A percentile compares a stretch with the other conserved stretches of the same genome.
These are phyloP conservation scores for Rhagium mordax DNA, from an alignment of 2,888 invertebrate genomes.

Conservation along the genomic window DNA sequence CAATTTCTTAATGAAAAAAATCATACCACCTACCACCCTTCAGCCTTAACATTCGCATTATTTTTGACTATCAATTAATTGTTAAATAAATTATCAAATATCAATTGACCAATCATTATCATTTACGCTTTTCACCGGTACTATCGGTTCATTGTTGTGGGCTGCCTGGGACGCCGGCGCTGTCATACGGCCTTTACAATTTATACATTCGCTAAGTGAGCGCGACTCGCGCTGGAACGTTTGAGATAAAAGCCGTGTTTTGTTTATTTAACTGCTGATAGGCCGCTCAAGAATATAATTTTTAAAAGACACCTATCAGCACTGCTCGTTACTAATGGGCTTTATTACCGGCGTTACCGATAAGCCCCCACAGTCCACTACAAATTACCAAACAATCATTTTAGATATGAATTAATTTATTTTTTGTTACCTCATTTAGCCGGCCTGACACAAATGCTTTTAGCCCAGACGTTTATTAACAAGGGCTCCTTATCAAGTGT, in stretches of 20 bases:
- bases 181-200: constrained; percentile 52
- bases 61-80: no score
- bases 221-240: constrained; percentile 64
- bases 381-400: constrained; percentile 54
- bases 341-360: constrained; percentile 49
- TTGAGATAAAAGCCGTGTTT: constrained; percentile 67
- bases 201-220: constrained; percentile 67
- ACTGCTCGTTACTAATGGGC: constrained; percentile 55
- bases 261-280: constrained; percentile 64
- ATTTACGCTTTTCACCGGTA: constrained; percentile 38
- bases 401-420: constrained; percentile 52
- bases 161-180: constrained; percentile 34
- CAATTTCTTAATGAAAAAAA: no score
- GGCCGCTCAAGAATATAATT: constrained; percentile 58
- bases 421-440: constrained; percentile 24
- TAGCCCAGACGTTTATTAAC: neutral
- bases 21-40: no score
- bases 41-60: no score
- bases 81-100: no score
- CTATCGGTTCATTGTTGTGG: constrained; percentile 35
- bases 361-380: constrained; percentile 48
- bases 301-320: constrained; percentile 57
- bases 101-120: no score
- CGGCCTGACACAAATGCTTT: neutral
- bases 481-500: constrained; percentile 24